Conservation (phyloP, 2,113 vertebrate genomes). For the Myiagra hebetior region DNA sequence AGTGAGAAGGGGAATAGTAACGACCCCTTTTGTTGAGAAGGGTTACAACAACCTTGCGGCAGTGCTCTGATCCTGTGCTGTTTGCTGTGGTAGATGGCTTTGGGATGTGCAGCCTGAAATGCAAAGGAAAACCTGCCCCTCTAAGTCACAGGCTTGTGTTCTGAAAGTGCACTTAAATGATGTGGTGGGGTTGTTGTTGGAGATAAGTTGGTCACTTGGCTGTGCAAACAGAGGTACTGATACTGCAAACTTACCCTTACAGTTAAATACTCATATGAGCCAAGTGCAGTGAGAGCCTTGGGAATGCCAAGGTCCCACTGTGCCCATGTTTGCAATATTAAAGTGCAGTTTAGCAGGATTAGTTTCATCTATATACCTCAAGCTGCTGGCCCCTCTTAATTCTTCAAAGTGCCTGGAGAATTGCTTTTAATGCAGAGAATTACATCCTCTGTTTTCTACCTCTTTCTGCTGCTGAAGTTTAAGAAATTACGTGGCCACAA, state of each 20-base stretch:
- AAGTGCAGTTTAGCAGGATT: background rate
- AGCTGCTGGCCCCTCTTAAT: background rate
- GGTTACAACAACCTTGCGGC: background rate
- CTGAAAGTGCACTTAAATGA: background rate
- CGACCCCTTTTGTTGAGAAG: no score
- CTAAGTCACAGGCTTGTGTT: background rate
- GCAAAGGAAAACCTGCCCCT: background rate
- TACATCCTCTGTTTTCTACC: background rate
- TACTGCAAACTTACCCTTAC: background rate
- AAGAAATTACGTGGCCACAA: background rate
- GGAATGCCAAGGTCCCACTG: background rate
- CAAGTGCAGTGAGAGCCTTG: background rate
- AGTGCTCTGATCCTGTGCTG: accelerated
- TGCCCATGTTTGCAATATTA: background rate
- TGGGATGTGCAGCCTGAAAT: background rate
- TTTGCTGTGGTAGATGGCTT: background rate
- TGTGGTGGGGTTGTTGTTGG: background rate
- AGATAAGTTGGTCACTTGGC: background rate
- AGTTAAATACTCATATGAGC: accelerated
- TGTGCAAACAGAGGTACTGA: background rate
- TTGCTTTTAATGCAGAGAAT: background rate
- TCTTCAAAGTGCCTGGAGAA: background rate
- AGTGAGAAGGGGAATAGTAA: background rate
- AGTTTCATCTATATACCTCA: background rate
- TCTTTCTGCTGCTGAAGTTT: background rate